phyloP scores from a whole-genome alignment of 1,140 invertebrate species.

The Nylanderia fulva region DNA sequence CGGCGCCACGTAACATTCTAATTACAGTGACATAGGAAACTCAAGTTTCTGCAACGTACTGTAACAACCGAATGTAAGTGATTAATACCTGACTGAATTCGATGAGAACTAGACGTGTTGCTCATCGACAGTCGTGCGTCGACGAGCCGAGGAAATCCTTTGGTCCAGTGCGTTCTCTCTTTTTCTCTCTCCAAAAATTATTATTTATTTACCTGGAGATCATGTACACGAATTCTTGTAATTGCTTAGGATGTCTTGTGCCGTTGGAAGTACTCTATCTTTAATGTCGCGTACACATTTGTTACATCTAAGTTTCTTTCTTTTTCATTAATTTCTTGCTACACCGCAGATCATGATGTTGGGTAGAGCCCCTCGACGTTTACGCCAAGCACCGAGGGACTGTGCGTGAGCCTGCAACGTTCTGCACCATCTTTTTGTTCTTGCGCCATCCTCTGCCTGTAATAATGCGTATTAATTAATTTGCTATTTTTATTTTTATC shows the following conservation, averaged over 20 bases:
- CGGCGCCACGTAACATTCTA: constrained; percentile 38
- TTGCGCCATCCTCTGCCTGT: constrained; percentile 94
- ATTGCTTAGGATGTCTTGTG: neutral
- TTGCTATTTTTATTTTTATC: neutral
- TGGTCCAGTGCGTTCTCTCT: constrained; percentile 48
- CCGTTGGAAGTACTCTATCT: neutral
- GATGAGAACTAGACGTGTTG: constrained; percentile 65
- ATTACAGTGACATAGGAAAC: constrained; percentile 82
- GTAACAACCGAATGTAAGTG: constrained; percentile 67
- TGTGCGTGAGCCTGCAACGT: constrained; percentile 96
- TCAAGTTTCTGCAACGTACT: constrained; percentile 82
- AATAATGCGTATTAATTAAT: constrained; percentile 79
- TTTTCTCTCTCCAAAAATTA: constrained; percentile 65
- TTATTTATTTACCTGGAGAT: constrained; percentile 65
- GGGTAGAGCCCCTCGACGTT: constrained; percentile 95
- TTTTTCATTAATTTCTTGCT: constrained; percentile 77
- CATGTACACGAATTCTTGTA: constrained; percentile 36
- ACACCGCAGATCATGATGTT: constrained; percentile 98
- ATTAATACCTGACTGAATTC: constrained; percentile 46
- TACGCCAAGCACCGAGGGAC: constrained; percentile 96
- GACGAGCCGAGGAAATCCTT: constrained; percentile 68
- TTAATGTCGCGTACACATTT: neutral
- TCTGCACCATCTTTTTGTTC: constrained; percentile 95
- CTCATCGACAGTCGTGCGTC: constrained; percentile 42
- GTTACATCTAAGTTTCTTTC: neutral